Evolutionary conservation across 2,888 invertebrate genomes (phyloP).

Genomic region (Formica aserva): DNA sequence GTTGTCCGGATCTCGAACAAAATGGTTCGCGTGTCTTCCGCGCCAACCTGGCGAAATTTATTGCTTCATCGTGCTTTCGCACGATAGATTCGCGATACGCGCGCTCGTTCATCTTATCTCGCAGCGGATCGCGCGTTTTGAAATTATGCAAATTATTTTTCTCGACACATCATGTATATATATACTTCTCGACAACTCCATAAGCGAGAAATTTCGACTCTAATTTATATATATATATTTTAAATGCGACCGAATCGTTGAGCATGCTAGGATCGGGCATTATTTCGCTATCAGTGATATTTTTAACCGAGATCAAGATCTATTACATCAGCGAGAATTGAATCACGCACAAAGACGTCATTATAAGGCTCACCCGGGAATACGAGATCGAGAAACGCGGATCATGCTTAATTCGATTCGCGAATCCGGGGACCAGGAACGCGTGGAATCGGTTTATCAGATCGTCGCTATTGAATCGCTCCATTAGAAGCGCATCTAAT

Average conservation of each 20-base stretch:
- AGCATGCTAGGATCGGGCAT: neutral
- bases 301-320: neutral
- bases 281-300: neutral
- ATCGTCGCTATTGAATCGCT: slow-evolving; percentile 84
- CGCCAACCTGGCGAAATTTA: slow-evolving; percentile 79
- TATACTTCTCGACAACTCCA: slow-evolving; percentile 41
- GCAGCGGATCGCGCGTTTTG: slow-evolving; percentile 46
- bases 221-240: slow-evolving; percentile 1
- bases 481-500: slow-evolving; percentile 82
- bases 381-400: slow-evolving; percentile 60
- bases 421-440: slow-evolving; percentile 41
- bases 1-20: slow-evolving; percentile 77
- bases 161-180: slow-evolving; percentile 24
- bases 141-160: slow-evolving; percentile 71
- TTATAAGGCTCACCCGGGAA: slow-evolving; percentile 21
- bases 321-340: neutral
- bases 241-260: neutral
- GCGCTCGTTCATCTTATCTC: slow-evolving; percentile 59
- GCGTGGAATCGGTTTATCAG: slow-evolving; percentile 78
- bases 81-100: slow-evolving; percentile 64
- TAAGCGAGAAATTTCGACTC: slow-evolving; percentile 7
- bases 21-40: slow-evolving; percentile 83
- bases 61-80: slow-evolving; percentile 82
- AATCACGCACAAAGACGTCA: neutral
- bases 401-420: slow-evolving; percentile 68